Evolutionary conservation across 2,797 vertebrate genomes (phyloP), one percentile per base, ranked within the genome.

Genomic region (Anguilla megastoma): DNA sequence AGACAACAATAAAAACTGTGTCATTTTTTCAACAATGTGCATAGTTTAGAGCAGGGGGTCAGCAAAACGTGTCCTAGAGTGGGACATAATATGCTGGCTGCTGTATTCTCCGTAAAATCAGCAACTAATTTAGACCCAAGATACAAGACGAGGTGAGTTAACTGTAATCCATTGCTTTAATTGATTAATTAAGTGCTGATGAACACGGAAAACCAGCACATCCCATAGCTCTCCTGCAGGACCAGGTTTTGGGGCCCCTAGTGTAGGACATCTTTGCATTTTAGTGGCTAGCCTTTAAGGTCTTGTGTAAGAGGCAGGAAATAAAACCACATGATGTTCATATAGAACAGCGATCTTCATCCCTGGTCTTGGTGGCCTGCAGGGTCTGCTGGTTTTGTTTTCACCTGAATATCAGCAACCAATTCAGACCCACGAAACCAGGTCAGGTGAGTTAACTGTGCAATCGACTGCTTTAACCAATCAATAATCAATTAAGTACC

Each of bases 241-340:
- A 41, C 27, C 33, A 41, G 14, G 74, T 1, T 79, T 79, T 36
- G 33, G 33, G 30, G 12, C 36, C 33, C 33, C 33, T 79, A 5
- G 74, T 84, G 24, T 71, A 87, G 87, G 90, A 86, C 41, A 86
- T 89, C 86, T 88, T 84, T 87, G 90, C 52, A 88, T 90, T 89
- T 90, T 93, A 93, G 94, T 93, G 93, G 93, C 92, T 88, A 89
- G 90, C 88, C 90, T 88, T 89, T 88, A 10, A 90, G 88, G 89
- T 90, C 84, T 90, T 88, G 82, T 85, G 89, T 9, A 88, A 74
- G 76, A 88, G 89, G 84, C 89, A 90, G 85, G 90, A 90, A 79
- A 85, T 91, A 90, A 88, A 89, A 89, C 87, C 58, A 88, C 63
- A 90, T 12, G 87, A 90, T 89, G 87, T 90, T 93, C 87, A 92